phyloP scores from a whole-genome alignment of 2,797 vertebrate genomes.

The Ceyx erithaca region DNA sequence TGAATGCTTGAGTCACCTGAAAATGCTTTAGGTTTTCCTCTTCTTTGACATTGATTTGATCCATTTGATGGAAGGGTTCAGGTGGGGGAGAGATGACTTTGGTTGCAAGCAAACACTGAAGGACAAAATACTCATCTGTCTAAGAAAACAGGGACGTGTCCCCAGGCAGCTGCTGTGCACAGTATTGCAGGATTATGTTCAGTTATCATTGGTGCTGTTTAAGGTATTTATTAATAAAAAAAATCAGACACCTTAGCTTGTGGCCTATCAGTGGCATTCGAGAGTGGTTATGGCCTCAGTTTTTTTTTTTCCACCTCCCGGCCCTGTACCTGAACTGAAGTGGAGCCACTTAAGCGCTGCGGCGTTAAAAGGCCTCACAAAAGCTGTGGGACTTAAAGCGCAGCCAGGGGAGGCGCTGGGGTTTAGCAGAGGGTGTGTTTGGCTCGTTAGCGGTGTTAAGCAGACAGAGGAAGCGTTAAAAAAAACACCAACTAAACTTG shows the following conservation, averaged over 20 bases:
- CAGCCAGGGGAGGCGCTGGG: background rate
- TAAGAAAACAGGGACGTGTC: constrained; percentile 10
- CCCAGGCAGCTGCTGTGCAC: background rate
- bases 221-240: constrained; percentile 85
- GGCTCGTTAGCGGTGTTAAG: background rate
- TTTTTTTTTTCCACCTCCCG: background rate
- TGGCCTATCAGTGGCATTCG: background rate
- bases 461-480: background rate
- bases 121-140: background rate
- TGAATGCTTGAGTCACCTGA: background rate
- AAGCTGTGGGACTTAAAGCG: no score
- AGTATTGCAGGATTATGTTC: constrained; percentile 54
- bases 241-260: constrained; percentile 5
- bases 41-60: constrained; percentile 44
- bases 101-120: constrained; percentile 38
- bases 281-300: rapidly evolving
- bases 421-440: rapidly evolving
- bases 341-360: no score
- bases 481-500: no score
- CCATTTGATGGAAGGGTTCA: constrained; percentile 18
- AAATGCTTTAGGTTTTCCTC: constrained; percentile 41
- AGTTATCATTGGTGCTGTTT: constrained; percentile 73
- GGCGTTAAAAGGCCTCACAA: rapidly evolving
- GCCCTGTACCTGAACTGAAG: no score
- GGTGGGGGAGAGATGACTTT: constrained; percentile 32